Conservation (phyloP, 2,113 vertebrate genomes). For the Hemiprocne comata region DNA sequence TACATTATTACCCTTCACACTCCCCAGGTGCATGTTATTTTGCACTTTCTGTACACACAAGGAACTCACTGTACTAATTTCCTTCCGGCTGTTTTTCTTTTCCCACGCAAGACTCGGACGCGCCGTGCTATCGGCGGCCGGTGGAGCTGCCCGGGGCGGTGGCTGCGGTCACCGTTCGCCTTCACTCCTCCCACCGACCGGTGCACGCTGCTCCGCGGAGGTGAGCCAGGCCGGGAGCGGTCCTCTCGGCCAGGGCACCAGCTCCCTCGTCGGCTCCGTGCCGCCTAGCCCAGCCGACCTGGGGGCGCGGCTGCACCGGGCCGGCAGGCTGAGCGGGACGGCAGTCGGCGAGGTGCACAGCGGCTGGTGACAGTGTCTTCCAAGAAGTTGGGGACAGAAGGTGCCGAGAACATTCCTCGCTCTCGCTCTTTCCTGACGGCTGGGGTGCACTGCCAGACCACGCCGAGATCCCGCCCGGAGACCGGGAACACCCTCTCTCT, state of each 20-base stretch:
- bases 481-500: no score
- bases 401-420: conserved; percentile 3
- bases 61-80: background rate
- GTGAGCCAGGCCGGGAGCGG: background rate
- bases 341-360: background rate
- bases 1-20: background rate
- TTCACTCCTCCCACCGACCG: background rate
- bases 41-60: background rate
- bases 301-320: background rate
- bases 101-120: background rate
- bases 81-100: background rate
- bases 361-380: background rate
- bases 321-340: background rate
- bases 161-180: background rate
- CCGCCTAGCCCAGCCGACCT: background rate
- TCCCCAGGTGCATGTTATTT: background rate
- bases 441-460: background rate
- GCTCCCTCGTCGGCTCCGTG: background rate
- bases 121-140: background rate
- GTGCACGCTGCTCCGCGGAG: background rate
- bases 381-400: background rate
- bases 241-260: background rate
- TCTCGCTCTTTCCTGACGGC: background rate
- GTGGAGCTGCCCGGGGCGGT: background rate
- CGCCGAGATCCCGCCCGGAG: background rate